These are phyloP conservation scores for Prorops nasuta DNA, from an alignment of 1,140 invertebrate species.

Conservation along the genomic window DNA sequence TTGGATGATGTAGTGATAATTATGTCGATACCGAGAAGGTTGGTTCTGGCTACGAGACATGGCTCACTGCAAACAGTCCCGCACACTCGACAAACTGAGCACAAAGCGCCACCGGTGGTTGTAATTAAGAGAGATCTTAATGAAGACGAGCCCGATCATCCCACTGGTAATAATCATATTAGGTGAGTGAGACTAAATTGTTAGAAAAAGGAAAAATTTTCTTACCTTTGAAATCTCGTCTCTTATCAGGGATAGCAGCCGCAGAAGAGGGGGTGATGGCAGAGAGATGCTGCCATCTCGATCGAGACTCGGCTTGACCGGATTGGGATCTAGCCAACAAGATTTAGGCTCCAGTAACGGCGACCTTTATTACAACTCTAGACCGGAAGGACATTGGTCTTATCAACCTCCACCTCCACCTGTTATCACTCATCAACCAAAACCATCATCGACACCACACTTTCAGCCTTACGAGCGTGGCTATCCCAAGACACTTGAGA, in stretches of 20 bases:
- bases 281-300: constrained; percentile 73
- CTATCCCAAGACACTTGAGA: constrained; percentile 88
- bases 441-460: constrained; percentile 70
- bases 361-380: constrained; percentile 80
- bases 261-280: constrained; percentile 63
- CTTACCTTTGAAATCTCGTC: neutral
- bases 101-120: constrained; percentile 87
- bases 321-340: constrained; percentile 59
- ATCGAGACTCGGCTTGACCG: constrained; percentile 68
- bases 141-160: constrained; percentile 71
- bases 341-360: constrained; percentile 63
- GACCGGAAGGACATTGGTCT: constrained; percentile 58
- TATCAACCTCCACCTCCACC: constrained; percentile 74
- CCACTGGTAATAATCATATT: constrained; percentile 58
- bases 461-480: constrained; percentile 76
- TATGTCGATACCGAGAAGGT: constrained; percentile 95
- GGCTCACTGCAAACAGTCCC: constrained; percentile 58
- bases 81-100: constrained; percentile 63
- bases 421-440: constrained; percentile 87
- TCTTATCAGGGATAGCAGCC: constrained; percentile 27
- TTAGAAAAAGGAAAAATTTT: neutral
- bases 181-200: constrained; percentile 34
- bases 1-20: constrained; percentile 98
- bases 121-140: constrained; percentile 89
- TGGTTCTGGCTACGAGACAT: constrained; percentile 89